Conservation (phyloP, 2,113 vertebrate species). For the Gymnogyps californianus region DNA sequence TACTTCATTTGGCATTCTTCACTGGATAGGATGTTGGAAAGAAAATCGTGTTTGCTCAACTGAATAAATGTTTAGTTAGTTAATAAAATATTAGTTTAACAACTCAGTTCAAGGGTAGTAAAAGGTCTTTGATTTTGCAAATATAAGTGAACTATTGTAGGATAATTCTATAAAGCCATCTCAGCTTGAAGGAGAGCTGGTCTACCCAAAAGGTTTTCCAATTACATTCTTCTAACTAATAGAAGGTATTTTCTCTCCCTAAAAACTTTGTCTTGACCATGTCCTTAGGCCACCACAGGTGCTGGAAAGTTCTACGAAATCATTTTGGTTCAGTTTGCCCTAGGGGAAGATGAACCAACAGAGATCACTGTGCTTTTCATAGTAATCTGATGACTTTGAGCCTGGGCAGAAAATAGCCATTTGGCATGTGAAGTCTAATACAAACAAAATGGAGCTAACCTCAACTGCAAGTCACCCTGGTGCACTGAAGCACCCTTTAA, state of each 20-base stretch:
- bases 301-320: not conserved
- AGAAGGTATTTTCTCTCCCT: not conserved
- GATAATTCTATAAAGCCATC: not conserved
- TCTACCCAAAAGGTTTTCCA: not conserved
- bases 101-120: not conserved
- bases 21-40: not conserved
- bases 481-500: not conserved
- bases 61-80: not conserved
- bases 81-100: constrained; percentile 9
- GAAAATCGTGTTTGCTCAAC: not conserved
- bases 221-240: not conserved
- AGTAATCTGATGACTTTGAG: not conserved
- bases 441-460: not conserved
- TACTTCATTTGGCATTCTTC: not conserved
- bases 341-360: not conserved
- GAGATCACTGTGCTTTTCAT: not conserved
- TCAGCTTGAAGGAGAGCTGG: not conserved
- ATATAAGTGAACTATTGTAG: not conserved
- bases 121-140: not conserved
- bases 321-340: not conserved
- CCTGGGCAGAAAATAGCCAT: not conserved
- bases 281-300: not conserved
- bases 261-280: not conserved
- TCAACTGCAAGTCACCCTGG: not conserved
- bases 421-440: not conserved